Base-by-base conservation (phyloP, 2,113 vertebrate species). In the Vicugna pacos region DNA sequence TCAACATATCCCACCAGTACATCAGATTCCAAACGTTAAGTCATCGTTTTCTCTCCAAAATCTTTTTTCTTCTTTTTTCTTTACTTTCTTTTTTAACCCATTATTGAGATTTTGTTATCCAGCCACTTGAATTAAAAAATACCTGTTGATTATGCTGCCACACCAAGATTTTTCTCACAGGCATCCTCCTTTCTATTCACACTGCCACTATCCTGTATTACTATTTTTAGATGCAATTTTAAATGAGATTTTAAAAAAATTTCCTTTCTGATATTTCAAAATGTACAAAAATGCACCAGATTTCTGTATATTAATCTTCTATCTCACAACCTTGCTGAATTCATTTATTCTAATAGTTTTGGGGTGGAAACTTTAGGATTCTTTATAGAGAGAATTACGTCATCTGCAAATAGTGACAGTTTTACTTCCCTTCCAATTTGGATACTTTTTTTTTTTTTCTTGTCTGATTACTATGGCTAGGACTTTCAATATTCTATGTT, bases 1-100 rank as follows among this genome's bases (percentile, higher is more conserved):
- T 84, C 77, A 95, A 28, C 17, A 5, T 88, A 69, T 89, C n/a
- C 50, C 93, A 67, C 72, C 64, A 76, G 54, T 24, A 13, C 12
- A 2, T 82, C 54, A 89, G 30, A 88, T 82, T 96, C 87, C 67
- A 97, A 89, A 86, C 77, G 38, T 67, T 30, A 90, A 95, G 69
- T 75, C 54, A 69, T 85, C 83, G 67, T 88, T 88, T 79, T 69
- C 46, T 88, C 54, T 54, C 35, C 70, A 28, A 81, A 92, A 60
- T 72, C 48, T 67, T 91, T 65, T 32, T 32, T 70, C 22, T 50
- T 70, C 28, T 26, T 38, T 56, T 69, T 92, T 60, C 50, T 84
- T 60, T 32, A 4, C 13, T 42, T 30, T 88, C 17, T 14, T 30
- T 50, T 35, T 58, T 22, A 13, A 12, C 28, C 35, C 16, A 3